These are phyloP conservation scores for Sebastes dallii DNA, from an alignment of 2,797 vertebrate genomes.

Conservation along the genomic window DNA sequence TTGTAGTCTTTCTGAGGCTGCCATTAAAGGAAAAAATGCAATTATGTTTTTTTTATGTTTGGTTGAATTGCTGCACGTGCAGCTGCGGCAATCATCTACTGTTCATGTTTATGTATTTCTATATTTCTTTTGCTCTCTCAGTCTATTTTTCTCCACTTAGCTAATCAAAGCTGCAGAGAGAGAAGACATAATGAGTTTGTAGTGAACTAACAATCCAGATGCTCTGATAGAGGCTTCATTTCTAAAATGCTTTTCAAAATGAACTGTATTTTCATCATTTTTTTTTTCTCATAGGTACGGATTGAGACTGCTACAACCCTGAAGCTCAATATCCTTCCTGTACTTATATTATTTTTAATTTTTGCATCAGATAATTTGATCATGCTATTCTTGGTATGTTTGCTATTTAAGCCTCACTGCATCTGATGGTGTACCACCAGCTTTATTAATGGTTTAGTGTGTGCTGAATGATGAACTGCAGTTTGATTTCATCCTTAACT, in stretches of 20 bases:
- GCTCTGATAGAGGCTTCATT: not conserved
- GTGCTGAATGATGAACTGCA: not conserved
- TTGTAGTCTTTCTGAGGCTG: not conserved
- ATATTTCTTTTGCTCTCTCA: not conserved
- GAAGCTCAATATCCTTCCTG: conserved; percentile 96
- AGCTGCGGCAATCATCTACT: not conserved
- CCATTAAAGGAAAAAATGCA: not conserved
- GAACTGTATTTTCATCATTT: not conserved
- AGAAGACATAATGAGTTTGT: not conserved
- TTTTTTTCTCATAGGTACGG: conserved; percentile 87
- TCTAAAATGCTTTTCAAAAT: not conserved
- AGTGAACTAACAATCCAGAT: not conserved
- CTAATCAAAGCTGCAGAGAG: not conserved
- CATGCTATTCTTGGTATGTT: not conserved
- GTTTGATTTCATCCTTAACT: conserved; percentile 81
- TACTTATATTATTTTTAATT: not conserved
- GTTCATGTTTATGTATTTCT: not conserved
- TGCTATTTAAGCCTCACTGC: not conserved
- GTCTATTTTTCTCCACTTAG: not conserved
- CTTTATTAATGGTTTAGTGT: not conserved
- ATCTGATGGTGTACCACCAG: not conserved
- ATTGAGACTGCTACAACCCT: conserved; percentile 96
- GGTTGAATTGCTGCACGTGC: not conserved
- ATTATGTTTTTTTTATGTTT: conserved; percentile 3
- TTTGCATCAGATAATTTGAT: not conserved